Evolutionary conservation across 2,113 vertebrate species (phyloP), one percentile per base, ranked within the genome.

Genomic region (Callopanchax toddi): DNA sequence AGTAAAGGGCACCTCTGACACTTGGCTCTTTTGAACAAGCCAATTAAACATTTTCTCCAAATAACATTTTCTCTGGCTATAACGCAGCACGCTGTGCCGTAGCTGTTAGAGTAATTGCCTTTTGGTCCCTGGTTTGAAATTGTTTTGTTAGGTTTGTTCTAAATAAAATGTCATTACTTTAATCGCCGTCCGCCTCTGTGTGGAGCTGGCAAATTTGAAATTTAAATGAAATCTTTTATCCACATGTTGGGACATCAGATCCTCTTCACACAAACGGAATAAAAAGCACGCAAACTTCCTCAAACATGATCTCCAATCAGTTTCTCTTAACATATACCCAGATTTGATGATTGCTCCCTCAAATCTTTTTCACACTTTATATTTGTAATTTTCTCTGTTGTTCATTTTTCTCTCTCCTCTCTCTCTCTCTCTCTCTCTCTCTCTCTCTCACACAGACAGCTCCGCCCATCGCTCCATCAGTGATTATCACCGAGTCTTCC

Each of bases 401-500:
- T 59, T 54, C 51, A 58, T 71, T 51, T 52, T 51, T 67, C 75
- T 52, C 9, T 60, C n/a, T 56, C 39, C 68, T 50, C 67, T 61
- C 10, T 9, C 72, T 6, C 23, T 25, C 59, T 56, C 44, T 5
- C 40, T 43, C 59, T 15, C 46, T 65, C 60, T 48, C 44, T 29
- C 57, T 46, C 54, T 58, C 51, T 69, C 56, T 60, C 53, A 66
- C 60, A 60, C 70, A 79, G 61, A 79, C 72, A 37, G 10, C n/a
- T 67, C 48, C 74, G 71, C 66, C 60, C 82, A 62, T 63, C 48
- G 70, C 82, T 78, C 83, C 80, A 83, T 79, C 66, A 74, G 78
- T 75, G 87, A 89, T 89, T 82, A 87, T 86, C 86, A 78, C 85
- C 86, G 57, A 82, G 82, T 81, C 86, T 86, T 86, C 88, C 89